These are phyloP conservation scores for Melanostoma scalare DNA, from an alignment of 2,888 invertebrate species.

Conservation along the genomic window DNA sequence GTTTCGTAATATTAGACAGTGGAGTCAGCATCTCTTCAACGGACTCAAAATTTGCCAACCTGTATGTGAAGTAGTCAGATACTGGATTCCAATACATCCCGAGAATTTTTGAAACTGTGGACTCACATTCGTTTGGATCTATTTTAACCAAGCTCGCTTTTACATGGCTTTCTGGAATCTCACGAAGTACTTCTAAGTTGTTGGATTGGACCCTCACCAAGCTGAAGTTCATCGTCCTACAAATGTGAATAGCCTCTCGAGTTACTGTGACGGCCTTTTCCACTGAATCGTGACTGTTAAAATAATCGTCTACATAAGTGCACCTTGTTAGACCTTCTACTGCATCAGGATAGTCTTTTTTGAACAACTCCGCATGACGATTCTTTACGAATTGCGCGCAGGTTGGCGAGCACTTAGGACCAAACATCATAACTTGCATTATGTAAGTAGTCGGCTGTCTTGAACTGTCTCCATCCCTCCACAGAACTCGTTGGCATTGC, in stretches of 20 bases:
- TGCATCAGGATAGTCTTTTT: not conserved
- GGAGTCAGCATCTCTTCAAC: not conserved
- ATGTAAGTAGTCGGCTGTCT: conserved; percentile 39
- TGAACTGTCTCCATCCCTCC: conserved; percentile 59
- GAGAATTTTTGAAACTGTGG: not conserved
- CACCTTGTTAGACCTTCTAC: conserved; percentile 35
- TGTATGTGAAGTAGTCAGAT: not conserved
- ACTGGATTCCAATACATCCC: not conserved
- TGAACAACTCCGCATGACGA: conserved; percentile 7
- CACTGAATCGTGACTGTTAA: conserved; percentile 6
- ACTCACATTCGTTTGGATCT: not conserved
- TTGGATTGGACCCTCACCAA: not conserved
- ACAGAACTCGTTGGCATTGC: conserved; percentile 41
- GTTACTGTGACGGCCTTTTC: not conserved
- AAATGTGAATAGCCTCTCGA: not conserved
- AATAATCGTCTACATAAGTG: conserved; percentile 61
- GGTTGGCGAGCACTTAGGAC: conserved; percentile 62
- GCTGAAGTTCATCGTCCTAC: conserved; percentile 4
- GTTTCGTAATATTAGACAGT: not conserved
- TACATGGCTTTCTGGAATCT: not conserved
- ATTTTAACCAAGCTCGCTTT: too few relatives aligned
- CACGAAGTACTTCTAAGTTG: not conserved
- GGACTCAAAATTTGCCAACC: not conserved
- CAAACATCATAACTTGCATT: conserved; percentile 69
- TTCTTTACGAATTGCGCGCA: conserved; percentile 64